Evolutionary conservation across 2,797 vertebrate species (phyloP), one percentile per base, ranked within the genome.

Genomic region (Brachyrhaphis roseni): DNA sequence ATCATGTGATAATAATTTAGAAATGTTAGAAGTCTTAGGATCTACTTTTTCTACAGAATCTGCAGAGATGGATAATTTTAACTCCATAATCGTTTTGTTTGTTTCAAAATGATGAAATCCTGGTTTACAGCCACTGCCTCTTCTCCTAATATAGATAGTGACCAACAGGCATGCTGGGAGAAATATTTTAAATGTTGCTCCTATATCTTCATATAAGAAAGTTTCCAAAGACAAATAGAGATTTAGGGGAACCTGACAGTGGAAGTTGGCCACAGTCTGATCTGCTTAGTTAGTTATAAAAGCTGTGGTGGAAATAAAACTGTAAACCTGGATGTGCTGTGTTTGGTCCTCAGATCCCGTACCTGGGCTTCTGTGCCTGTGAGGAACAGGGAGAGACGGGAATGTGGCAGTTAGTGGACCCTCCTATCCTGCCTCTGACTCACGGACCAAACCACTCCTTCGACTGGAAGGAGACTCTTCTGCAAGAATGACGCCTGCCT

Each of bases 401-500:
- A 1, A 90, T 96, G 72, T 98, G 98, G 98, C 98, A 98, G 94
- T 92, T 99, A n/a, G 98, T 96, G 12, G 97, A 98, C 74, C 98
- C 98, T 0, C 98, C 98, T 49, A 98, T 99, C 89, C 96, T 98
- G 45, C 98, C 98, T 1, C 97, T 99, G 74, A 99, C 98, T 51
- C 98, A 99, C 0, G 98, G 98, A 90, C 98, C 98, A 2, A 99
- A 98, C 43, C 97, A 98, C 84, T 97, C 96, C 92, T 99, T 99
- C 92, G 97, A 97, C 96, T 99, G 98, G 98, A 97, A 97, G 93
- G 98, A 99, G 91, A 96, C 97, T 0, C 94, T 99, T 64, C 94
- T 97, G 13, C 97, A 98, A 81, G 97, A 98, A 76, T 96, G 92
- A 96, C 74, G 39, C 8, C 41, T 46, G 12, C 2, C 26, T 23